These are phyloP conservation scores for Xestia rhomboidea DNA, from an alignment of 2,888 invertebrate genomes.

Conservation along the genomic window DNA sequence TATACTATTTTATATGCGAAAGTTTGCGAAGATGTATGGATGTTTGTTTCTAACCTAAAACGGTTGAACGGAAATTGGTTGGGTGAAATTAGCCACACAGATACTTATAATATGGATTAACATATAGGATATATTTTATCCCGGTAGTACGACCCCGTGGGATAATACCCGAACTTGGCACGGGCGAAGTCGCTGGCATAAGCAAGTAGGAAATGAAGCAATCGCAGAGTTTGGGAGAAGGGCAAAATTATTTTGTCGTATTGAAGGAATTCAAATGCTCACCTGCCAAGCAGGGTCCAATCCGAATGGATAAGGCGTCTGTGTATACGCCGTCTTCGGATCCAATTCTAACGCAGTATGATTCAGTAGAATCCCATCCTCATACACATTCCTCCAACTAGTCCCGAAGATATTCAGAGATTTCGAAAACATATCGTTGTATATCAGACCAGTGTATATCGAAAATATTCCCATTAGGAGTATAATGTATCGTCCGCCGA, in stretches of 20 bases:
- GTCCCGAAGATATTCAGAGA: conserved; percentile 93
- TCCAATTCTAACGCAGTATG: conserved; percentile 83
- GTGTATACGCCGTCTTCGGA: conserved; percentile 83
- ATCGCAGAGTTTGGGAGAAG: neutral
- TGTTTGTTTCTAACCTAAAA: too few species aligned
- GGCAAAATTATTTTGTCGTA: neutral
- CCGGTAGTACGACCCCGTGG: too few species aligned
- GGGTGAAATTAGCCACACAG: too few species aligned
- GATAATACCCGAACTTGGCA: too few species aligned
- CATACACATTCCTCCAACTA: conserved; percentile 90
- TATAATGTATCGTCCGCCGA: conserved; percentile 93
- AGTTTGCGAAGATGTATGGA: too few species aligned
- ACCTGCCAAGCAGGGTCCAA: conserved; percentile 94
- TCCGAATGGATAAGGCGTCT: conserved; percentile 92
- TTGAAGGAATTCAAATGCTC: neutral
- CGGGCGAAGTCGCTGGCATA: too few species aligned
- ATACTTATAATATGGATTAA: too few species aligned
- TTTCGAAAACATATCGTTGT: conserved; percentile 94
- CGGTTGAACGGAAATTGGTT: too few species aligned
- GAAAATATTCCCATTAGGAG: conserved; percentile 94
- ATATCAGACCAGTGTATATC: conserved; percentile 93
- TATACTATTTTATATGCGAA: too few species aligned
- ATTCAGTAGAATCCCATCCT: conserved; percentile 75
- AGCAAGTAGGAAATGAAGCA: neutral
- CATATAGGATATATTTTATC: too few species aligned